phyloP scores from a whole-genome alignment of 1,140 invertebrate species.

The Copidosoma floridanum region DNA sequence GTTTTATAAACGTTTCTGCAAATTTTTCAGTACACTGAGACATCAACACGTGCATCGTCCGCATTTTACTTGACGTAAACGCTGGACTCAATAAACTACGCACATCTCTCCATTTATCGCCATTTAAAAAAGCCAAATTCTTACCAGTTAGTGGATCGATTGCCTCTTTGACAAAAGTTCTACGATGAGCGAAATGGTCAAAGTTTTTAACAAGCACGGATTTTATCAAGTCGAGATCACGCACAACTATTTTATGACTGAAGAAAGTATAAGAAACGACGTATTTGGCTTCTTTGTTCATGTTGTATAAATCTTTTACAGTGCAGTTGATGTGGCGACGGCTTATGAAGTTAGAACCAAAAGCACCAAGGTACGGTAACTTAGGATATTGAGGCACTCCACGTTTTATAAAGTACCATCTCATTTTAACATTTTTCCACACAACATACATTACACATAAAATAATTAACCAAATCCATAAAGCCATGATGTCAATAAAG shows the following conservation, averaged over 20 bases:
- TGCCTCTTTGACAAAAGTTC: conserved; percentile 45
- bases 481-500: no score
- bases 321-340: neutral
- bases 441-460: no score
- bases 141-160: conserved; percentile 56
- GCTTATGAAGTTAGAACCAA: neutral
- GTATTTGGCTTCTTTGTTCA: neutral
- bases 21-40: conserved; percentile 43
- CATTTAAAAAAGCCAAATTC: conserved; percentile 56
- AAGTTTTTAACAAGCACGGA: conserved; percentile 68
- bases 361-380: neutral
- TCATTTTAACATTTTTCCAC: neutral
- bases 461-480: no score
- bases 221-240: conserved; percentile 65
- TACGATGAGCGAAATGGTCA: conserved; percentile 63
- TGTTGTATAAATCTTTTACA: neutral
- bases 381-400: neutral
- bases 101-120: conserved; percentile 60
- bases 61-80: conserved; percentile 63
- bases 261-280: conserved; percentile 2
- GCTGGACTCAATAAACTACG: conserved; percentile 59
- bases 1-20: conserved; percentile 2
- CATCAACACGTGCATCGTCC: conserved; percentile 56
- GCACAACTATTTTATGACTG: conserved; percentile 56
- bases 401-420: neutral